A percentile compares a stretch with the other conserved stretches of the same genome.
These are phyloP conservation scores for Microcebus murinus DNA, from an alignment of 2,113 vertebrate species.

Conservation along the genomic window DNA sequence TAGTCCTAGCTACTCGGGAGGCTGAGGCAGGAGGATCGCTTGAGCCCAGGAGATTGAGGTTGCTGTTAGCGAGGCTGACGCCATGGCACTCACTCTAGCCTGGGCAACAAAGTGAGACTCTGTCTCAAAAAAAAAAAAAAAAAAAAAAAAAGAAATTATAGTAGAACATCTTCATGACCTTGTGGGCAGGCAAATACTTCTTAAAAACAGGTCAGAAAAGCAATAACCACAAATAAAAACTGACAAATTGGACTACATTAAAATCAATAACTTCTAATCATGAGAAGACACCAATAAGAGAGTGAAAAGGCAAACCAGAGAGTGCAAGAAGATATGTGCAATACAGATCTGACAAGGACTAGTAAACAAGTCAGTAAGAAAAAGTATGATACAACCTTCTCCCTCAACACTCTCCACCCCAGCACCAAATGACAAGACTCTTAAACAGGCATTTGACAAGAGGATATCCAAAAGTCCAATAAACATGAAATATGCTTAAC, in stretches of 20 bases:
- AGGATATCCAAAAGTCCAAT: background rate
- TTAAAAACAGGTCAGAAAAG: background rate
- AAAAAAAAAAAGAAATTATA: background rate
- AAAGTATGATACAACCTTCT: background rate
- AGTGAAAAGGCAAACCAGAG: background rate
- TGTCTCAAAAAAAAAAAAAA: too few relatives aligned
- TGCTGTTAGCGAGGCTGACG: too few relatives aligned
- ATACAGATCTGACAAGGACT: background rate
- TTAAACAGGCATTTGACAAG: background rate
- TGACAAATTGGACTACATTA: background rate
- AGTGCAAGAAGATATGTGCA: background rate
- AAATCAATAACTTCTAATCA: background rate
- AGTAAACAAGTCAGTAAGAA: background rate
- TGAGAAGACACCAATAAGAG: background rate
- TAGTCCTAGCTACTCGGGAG: too few relatives aligned
- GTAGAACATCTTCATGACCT: background rate
- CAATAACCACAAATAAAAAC: background rate
- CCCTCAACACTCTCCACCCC: too few relatives aligned
- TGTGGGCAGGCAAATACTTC: background rate
- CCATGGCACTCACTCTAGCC: too few relatives aligned
- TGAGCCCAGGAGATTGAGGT: too few relatives aligned
- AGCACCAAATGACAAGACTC: background rate
- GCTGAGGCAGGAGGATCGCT: too few relatives aligned
- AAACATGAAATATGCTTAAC: background rate
- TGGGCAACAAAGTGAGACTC: too few relatives aligned